Conservation (phyloP, 2,888 invertebrate species). For the Mystacides longicornis region DNA sequence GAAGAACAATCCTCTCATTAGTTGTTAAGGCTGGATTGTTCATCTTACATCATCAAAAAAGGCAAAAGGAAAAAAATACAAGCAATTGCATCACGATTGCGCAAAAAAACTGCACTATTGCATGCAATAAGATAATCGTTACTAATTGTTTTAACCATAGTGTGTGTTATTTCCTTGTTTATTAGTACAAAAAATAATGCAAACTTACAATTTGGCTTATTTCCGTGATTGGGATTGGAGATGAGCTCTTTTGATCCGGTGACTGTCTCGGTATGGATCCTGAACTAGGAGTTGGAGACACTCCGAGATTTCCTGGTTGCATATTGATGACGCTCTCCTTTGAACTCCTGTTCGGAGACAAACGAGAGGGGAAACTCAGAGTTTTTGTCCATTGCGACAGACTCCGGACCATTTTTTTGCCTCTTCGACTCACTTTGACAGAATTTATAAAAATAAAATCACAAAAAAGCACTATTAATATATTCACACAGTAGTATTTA, state of each 20-base stretch:
- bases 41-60: too few relatives aligned
- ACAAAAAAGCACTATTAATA: too few relatives aligned
- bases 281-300: slow-evolving; percentile 56
- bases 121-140: too few relatives aligned
- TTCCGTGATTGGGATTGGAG: slow-evolving; percentile 57
- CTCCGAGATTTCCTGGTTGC: slow-evolving; percentile 45
- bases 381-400: slow-evolving; percentile 88
- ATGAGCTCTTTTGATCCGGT: slow-evolving; percentile 45
- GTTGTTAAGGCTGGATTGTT: too few relatives aligned
- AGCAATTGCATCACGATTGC: too few relatives aligned
- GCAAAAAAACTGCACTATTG: too few relatives aligned
- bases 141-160: too few relatives aligned
- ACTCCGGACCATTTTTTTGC: slow-evolving; percentile 67
- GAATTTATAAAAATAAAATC: slow-evolving; percentile 3
- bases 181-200: not conserved
- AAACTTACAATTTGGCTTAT: slow-evolving; percentile 64
- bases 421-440: slow-evolving; percentile 14
- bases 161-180: too few relatives aligned
- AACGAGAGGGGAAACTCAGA: slow-evolving; percentile 78
- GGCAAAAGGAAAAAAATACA: too few relatives aligned
- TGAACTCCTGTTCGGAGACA: slow-evolving; percentile 72
- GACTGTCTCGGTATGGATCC: slow-evolving; percentile 51
- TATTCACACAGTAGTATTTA: too few relatives aligned
- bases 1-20: too few relatives aligned
- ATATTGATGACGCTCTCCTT: slow-evolving; percentile 62